Evolutionary conservation across 2,888 invertebrate species (phyloP).

Genomic region (Steinernema hermaphroditum): DNA sequence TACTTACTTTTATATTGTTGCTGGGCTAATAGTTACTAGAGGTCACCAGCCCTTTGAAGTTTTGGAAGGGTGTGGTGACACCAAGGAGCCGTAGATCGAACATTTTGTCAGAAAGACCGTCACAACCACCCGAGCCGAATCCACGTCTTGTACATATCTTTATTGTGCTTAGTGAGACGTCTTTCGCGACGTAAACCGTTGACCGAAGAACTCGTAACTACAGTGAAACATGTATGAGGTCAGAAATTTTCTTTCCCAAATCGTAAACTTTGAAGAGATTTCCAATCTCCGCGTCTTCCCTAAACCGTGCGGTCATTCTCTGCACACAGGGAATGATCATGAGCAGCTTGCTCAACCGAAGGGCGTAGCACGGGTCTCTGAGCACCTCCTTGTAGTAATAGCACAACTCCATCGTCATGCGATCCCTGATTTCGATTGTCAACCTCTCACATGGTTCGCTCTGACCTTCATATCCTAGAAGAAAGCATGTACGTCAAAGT

Average conservation of each 20-base stretch:
- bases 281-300: conserved; percentile 14
- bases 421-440: not conserved
- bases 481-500: not conserved
- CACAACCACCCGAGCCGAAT: no score
- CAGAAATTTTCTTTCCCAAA: conserved; percentile 1
- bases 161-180: no score
- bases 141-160: no score
- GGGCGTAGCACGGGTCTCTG: not conserved
- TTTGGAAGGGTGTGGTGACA: no score
- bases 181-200: no score
- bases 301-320: conserved; percentile 15
- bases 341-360: not conserved
- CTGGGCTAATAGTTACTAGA: no score
- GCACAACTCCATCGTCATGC: not conserved
- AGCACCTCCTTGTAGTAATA: conserved; percentile 24
- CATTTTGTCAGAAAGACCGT: no score
- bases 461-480: conserved; percentile 8
- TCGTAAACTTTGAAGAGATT: conserved; percentile 8
- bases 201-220: no score
- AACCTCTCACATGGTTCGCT: not conserved
- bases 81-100: no score
- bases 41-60: no score
- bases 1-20: no score
- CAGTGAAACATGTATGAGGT: conserved; percentile 14
- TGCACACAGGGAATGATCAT: conserved; percentile 10